Percentiles rank a stretch among this genome's conserved stretches.
phyloP scores from a whole-genome alignment of 2,113 vertebrate species.

The Ctenodactylus gundi region DNA sequence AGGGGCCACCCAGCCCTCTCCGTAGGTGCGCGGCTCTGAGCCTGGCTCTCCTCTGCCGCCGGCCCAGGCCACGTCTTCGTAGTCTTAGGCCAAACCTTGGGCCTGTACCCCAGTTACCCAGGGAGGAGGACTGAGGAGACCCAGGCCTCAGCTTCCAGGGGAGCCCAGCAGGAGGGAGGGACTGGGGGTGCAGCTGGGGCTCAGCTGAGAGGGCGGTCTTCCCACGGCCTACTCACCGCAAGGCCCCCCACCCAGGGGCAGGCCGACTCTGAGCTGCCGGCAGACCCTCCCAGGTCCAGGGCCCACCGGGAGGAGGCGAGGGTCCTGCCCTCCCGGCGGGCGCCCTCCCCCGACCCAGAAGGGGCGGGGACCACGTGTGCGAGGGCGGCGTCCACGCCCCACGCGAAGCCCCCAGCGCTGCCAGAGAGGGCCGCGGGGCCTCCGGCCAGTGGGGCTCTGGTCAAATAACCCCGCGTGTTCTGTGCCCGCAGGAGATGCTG shows the following conservation, averaged over 20 bases:
- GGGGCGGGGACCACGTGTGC: slow-evolving; percentile 68
- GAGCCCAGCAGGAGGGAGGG: slow-evolving; percentile 51
- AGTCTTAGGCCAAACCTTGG: not conserved
- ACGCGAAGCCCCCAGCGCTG: not conserved
- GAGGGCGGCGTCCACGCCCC: not conserved
- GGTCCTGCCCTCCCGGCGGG: not conserved
- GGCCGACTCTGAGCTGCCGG: not conserved
- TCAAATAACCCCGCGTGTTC: slow-evolving; percentile 32
- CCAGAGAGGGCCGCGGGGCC: not conserved
- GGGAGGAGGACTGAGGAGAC: not conserved
- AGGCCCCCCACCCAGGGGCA: slow-evolving; percentile 9
- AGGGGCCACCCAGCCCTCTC: not conserved
- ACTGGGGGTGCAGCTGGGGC: slow-evolving; percentile 40
- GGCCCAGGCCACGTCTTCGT: not conserved
- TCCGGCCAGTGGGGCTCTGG: not conserved
- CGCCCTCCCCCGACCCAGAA: slow-evolving; percentile 8
- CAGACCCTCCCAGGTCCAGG: slow-evolving; percentile 40
- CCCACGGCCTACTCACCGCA: slow-evolving; percentile 39
- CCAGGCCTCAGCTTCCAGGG: not conserved
- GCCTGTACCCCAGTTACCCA: not conserved
- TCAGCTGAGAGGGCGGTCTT: slow-evolving; percentile 64
- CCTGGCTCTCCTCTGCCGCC: not conserved
- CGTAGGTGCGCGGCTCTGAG: not conserved
- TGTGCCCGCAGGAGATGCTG: slow-evolving; percentile 93
- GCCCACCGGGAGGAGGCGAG: slow-evolving; percentile 1